Evolutionary conservation across 1,140 invertebrate species (phyloP), one percentile per base, ranked within the genome.

Genomic region (Dreissena rostriformis): DNA sequence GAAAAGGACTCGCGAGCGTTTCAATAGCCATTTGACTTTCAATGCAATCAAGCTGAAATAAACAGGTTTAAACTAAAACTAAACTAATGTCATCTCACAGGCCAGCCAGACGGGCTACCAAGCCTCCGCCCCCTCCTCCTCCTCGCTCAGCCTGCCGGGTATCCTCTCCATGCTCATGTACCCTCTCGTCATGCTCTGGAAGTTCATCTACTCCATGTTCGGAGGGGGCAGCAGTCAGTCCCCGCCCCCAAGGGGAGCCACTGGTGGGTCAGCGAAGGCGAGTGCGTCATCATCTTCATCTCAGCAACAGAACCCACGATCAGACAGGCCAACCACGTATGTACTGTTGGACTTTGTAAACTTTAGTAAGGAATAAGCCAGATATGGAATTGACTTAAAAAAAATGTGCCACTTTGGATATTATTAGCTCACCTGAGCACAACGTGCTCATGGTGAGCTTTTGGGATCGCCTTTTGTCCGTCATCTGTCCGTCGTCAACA

Each of bases 141-240:
- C 79, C 29, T 17, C 71, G 4, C n/a, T 75, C 26, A 26, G 51
- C 17, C 75, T 63, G 11, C 82, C 86, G 57, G 86, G 86, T 28
- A 14, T 90, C 11, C 14, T 90, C 52, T 82, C 87, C 4, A 19
- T 89, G 29, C 22, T 91, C 22, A 75, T 91, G 14, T 84, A 86
- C 72, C 90, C 90, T 7, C 85, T 91, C 61, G 51, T 88, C 55
- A 72, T 88, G 61, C 28, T 91, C 14, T 90, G 88, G 88, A 89
- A 87, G 77, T 86, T 88, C 53, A 76, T 91, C 12, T 82, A 75
- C 52, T 87, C 84, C 28, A 73, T 91, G 26, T 82, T 90, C 70
- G 84, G 80, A 81, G 86, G 86, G 29, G 74, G 85, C 28, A 39
- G 26, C 49, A 65, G 53, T 51, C 26, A 15, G 28, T 57, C 78